Percentiles rank a stretch among this genome's conserved stretches.
Evolutionary conservation across 2,113 vertebrate species (phyloP).

Genomic region (Mugil cephalus): DNA sequence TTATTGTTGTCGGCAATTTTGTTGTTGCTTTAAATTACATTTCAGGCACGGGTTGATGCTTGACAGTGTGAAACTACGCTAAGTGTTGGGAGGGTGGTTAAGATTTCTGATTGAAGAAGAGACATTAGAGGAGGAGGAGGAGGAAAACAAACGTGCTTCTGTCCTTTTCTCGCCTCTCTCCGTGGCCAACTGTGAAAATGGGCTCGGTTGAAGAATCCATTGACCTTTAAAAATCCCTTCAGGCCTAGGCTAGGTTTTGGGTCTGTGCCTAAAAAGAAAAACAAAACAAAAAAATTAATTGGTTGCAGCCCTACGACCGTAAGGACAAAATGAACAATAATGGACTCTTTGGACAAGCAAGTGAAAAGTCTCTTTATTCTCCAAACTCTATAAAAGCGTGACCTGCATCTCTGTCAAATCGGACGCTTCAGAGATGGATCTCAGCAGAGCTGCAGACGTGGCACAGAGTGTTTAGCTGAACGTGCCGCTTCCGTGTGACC

Average conservation of each 20-base stretch:
- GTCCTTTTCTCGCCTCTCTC: conserved; percentile 11
- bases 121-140: background rate
- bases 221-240: conserved; percentile 38
- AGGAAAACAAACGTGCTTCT: background rate
- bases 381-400: background rate
- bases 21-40: conserved; percentile 54
- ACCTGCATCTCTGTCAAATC: background rate
- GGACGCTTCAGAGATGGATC: background rate
- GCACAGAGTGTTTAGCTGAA: conserved; percentile 2
- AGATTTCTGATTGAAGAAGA: conserved; percentile 14
- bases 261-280: conserved; percentile 12
- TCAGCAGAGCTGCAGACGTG: too few species aligned
- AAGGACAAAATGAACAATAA: conserved; percentile 8
- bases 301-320: background rate
- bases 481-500: background rate
- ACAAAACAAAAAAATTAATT: conserved; percentile 16
- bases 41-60: conserved; percentile 41
- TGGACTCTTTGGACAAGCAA: background rate
- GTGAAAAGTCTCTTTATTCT: too few species aligned
- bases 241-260: conserved; percentile 6
- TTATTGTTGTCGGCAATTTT: conserved; percentile 38
- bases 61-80: conserved; percentile 35
- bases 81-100: conserved; percentile 21
- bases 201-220: conserved; percentile 32
- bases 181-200: conserved; percentile 50